Conservation (phyloP, 2,797 vertebrate genomes). For the Gymnothorax reevesii region DNA sequence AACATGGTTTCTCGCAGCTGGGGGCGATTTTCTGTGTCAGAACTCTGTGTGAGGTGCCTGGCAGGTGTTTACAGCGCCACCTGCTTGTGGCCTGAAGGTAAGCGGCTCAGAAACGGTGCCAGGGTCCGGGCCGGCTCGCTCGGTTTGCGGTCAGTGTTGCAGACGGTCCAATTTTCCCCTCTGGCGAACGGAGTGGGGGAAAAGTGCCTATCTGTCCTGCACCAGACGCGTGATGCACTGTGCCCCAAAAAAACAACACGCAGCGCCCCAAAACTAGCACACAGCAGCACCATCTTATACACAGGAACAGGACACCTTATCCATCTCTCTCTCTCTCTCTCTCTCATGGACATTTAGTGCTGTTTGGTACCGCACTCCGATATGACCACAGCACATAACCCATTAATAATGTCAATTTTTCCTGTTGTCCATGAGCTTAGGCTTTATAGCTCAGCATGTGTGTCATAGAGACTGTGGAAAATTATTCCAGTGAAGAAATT, state of each 20-base stretch:
- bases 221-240: slow-evolving; percentile 34
- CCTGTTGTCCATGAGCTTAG: too few relatives aligned
- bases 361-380: slow-evolving; percentile 23
- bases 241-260: not conserved
- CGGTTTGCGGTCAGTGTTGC: slow-evolving; percentile 33
- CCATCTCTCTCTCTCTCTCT: not conserved
- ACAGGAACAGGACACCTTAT: slow-evolving; percentile 21
- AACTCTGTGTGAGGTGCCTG: not conserved
- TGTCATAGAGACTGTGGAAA: too few relatives aligned
- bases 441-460: too few relatives aligned
- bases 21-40: slow-evolving; percentile 22
- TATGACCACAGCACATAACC: slow-evolving; percentile 15
- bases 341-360: slow-evolving; percentile 27
- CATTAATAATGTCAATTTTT: too few relatives aligned
- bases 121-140: slow-evolving; percentile 41
- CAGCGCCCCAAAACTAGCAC: slow-evolving; percentile 30
- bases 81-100: not conserved
- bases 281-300: slow-evolving; percentile 35
- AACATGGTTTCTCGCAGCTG: not conserved
- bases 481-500: too few relatives aligned
- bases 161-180: slow-evolving; percentile 45
- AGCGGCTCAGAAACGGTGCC: not conserved
- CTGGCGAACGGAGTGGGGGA: slow-evolving; percentile 40
- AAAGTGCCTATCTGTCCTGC: slow-evolving; percentile 42
- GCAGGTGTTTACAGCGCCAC: not conserved